Conservation (phyloP, 2,113 vertebrate species). For the Antechinus stuartii region DNA sequence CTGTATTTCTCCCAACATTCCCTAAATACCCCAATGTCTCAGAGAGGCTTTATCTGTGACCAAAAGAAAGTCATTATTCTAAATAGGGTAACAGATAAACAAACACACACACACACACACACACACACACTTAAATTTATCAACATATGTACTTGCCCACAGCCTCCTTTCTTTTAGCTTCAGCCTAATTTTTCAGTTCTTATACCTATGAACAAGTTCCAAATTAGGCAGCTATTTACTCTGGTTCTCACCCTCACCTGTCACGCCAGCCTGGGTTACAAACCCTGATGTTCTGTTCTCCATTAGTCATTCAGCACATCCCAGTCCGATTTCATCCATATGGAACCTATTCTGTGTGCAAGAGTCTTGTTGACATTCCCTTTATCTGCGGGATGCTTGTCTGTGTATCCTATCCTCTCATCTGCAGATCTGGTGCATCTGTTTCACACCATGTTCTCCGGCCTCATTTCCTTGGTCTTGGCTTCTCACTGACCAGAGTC, state of each 20-base stretch:
- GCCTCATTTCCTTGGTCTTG: slow-evolving; percentile 12
- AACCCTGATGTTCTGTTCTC: slow-evolving; percentile 18
- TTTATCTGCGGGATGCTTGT: slow-evolving; percentile 63
- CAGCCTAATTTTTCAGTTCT: background rate
- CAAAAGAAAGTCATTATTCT: slow-evolving; percentile 16
- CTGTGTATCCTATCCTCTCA: slow-evolving; percentile 62
- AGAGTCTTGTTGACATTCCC: slow-evolving; percentile 61
- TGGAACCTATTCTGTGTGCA: slow-evolving; percentile 68
- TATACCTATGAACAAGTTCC: slow-evolving; percentile 29
- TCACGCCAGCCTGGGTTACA: slow-evolving; percentile 33
- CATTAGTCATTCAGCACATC: slow-evolving; percentile 8
- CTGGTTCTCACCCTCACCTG: slow-evolving; percentile 38
- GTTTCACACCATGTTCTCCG: slow-evolving; percentile 30
- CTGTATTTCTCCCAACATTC: background rate
- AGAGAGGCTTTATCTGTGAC: slow-evolving; percentile 38
- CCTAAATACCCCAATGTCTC: slow-evolving; percentile 23
- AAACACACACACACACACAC: no score
- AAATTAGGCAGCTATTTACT: slow-evolving; percentile 19
- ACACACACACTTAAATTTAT: slow-evolving; percentile 44
- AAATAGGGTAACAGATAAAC: slow-evolving; percentile 48
- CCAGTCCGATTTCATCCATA: slow-evolving; percentile 49
- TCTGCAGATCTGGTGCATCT: slow-evolving; percentile 42
- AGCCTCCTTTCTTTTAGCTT: slow-evolving; percentile 57
- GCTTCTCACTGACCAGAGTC: background rate
- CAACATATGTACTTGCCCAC: slow-evolving; percentile 54